phyloP scores from a whole-genome alignment of 2,797 vertebrate genomes.

The Tachyglossus aculeatus region DNA sequence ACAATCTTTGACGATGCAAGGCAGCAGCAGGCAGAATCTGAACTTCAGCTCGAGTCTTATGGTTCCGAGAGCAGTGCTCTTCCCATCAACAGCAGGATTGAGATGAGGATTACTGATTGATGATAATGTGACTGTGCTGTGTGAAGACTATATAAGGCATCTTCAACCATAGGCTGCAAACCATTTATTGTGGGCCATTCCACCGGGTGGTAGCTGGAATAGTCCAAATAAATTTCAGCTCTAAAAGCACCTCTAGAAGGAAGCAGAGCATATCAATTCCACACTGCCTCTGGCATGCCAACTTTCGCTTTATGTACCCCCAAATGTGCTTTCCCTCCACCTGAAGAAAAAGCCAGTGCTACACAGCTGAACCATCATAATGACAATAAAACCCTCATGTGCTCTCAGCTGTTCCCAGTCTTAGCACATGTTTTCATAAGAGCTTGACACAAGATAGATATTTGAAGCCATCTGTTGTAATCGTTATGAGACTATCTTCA shows the following conservation, averaged over 20 bases:
- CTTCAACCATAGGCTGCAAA: too few relatives aligned
- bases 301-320: not conserved
- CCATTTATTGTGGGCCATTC: too few relatives aligned
- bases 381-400: not conserved
- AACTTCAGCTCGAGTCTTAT: too few relatives aligned
- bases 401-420: not conserved
- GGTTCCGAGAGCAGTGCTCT: too few relatives aligned
- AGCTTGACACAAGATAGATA: conserved; percentile 1
- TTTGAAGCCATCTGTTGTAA: not conserved
- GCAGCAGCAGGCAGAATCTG: too few relatives aligned
- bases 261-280: too few relatives aligned
- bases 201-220: not conserved
- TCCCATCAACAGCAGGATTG: too few relatives aligned
- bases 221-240: not conserved
- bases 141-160: too few relatives aligned
- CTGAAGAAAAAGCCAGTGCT: conserved; percentile 4
- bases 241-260: too few relatives aligned
- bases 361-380: not conserved
- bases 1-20: too few relatives aligned
- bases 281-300: not conserved
- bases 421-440: conserved; percentile 1
- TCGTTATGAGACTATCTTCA: not conserved
- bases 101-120: too few relatives aligned
- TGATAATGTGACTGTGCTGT: too few relatives aligned
- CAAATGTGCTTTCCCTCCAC: not conserved